Conservation (phyloP, 1,140 invertebrate species). For the Megalopta genalis region DNA sequence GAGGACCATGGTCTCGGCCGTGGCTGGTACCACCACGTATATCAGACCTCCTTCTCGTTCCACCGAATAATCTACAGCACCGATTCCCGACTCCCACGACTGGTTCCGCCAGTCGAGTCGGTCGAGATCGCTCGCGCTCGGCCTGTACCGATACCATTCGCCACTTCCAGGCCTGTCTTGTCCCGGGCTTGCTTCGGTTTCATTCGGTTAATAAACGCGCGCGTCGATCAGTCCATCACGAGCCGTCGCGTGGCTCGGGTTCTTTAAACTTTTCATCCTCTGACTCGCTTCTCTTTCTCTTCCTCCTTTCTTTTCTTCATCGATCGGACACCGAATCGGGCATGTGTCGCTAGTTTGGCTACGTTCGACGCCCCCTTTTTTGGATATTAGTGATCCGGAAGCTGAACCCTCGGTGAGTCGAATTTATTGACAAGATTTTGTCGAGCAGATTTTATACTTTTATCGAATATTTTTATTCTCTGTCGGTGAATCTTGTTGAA, state of each 20-base stretch:
- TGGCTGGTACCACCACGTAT: conserved; percentile 63
- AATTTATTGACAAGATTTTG: neutral
- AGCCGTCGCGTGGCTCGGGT: conserved; percentile 44
- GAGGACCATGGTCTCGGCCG: conserved; percentile 47
- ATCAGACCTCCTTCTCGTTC: conserved; percentile 35
- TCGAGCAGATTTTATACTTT: too few relatives aligned
- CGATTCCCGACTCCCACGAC: conserved; percentile 61
- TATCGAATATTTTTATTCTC: too few relatives aligned
- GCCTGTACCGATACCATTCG: conserved; percentile 30
- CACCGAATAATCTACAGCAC: conserved; percentile 54
- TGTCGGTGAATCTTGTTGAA: too few relatives aligned
- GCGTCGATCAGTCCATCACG: conserved; percentile 55
- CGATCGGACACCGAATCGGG: conserved; percentile 14
- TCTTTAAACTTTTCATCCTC: neutral
- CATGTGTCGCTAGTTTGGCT: conserved; percentile 37
- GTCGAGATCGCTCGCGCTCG: conserved; percentile 49
- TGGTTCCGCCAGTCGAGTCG: conserved; percentile 48
- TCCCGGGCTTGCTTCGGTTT: conserved; percentile 8
- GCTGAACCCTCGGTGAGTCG: conserved; percentile 18
- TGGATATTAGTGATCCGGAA: neutral
- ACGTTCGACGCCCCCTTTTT: conserved; percentile 4
- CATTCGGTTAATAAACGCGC: conserved; percentile 36
- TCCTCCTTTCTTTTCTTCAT: neutral
- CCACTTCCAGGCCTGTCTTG: conserved; percentile 5
- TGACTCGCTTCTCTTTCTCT: too few relatives aligned